Conservation (phyloP, 2,113 vertebrate genomes). For the Osmerus mordax region DNA sequence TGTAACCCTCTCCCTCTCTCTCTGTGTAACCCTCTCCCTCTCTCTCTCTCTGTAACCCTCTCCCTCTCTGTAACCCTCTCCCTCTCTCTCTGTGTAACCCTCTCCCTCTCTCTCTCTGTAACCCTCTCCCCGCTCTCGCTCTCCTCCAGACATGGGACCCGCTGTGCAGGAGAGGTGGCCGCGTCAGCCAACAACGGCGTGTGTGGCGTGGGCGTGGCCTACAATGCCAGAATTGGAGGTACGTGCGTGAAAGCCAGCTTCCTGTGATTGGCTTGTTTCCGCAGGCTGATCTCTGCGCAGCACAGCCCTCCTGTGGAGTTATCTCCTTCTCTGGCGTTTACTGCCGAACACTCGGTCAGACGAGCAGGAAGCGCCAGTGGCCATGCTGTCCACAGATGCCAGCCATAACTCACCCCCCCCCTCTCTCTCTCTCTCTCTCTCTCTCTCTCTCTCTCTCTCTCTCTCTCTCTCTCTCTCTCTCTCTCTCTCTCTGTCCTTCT, state of each 20-base stretch:
- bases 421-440: not conserved
- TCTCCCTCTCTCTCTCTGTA: not conserved
- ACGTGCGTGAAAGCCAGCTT: constrained; percentile 26
- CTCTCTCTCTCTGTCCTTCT: no score
- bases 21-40: no score
- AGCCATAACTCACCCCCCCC: constrained; percentile 56
- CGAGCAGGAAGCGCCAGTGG: constrained; percentile 45
- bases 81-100: not conserved
- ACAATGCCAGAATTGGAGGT: constrained; percentile 94
- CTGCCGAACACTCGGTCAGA: constrained; percentile 60
- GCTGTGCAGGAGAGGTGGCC: constrained; percentile 93
- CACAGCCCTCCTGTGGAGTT: no score
- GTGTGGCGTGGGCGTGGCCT: constrained; percentile 92
- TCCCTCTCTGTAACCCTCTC: not conserved
- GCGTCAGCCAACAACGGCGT: constrained; percentile 88
- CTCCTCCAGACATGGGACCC: constrained; percentile 83
- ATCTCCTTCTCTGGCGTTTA: constrained; percentile 34
- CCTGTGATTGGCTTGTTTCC: not conserved
- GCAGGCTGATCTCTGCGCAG: not conserved
- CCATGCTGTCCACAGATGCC: constrained; percentile 60
- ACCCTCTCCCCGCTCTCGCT: not conserved
- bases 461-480: no score
- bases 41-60: no score
- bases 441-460: no score
- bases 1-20: no score